Evolutionary conservation across 2,888 invertebrate genomes (phyloP), one percentile per base, ranked within the genome.

Genomic region (Zonitis immaculata): DNA sequence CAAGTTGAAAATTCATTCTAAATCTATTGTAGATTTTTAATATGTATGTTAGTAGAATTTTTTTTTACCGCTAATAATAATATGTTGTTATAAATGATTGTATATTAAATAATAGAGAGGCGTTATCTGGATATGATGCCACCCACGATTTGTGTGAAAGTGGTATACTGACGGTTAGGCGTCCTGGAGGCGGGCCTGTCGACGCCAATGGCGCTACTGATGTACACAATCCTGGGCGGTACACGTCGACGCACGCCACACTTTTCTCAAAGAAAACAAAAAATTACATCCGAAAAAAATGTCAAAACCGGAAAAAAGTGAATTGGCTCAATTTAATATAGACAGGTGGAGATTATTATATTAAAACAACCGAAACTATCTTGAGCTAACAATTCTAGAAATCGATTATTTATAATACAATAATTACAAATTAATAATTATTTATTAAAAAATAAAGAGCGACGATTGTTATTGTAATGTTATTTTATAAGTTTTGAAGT

Each of bases 201-300:
- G 73, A 74, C 74, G 73, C 74, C 74, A 74, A 74, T 74, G 69
- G 69, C 72, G 71, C 69, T 62, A 59, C 61, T 63, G 70, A 61
- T 61, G 61, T 61, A 62, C 56, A 59, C 54, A 62, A 65, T 67
- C 67, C 67, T 65, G 74, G 73, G 71, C 72, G 73, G 66, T 66
- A 63, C 71, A 67, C 66, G 69, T 69, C 70, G 70, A 69, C 71
- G 72, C 72, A 70, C 64, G 68, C 70, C 71, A 66, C 65, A 67
- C 64, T 66, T 59, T 59, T 60, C 52, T 18, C 35, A 9, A 3
- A 35, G 14, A 35, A 14, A 1, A 8, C 16, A 35, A 35, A 16
- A 16, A 16, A 16, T 8, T 30, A 7, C 16, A 9, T 9, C 3
- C 1, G 8, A 35, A 35, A 35, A 35, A 30, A n/a, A n/a, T n/a